A percentile compares a stretch with the other conserved stretches of the same genome.
Evolutionary conservation across 2,113 vertebrate genomes (phyloP).

Genomic region (Recurvirostra avosetta): DNA sequence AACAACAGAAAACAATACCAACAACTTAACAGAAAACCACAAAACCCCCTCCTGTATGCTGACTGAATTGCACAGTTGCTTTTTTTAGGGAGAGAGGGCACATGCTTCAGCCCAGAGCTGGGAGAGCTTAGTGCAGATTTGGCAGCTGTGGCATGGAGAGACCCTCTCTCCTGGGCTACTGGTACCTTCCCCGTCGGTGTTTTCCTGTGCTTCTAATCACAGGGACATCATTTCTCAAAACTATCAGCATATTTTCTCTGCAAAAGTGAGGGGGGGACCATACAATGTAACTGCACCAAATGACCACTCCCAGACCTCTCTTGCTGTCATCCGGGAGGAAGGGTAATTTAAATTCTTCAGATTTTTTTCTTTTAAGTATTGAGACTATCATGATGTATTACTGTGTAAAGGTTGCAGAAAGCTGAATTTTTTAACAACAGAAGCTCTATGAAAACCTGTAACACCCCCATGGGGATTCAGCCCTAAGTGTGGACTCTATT

Average conservation of each 20-base stretch:
- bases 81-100: background rate
- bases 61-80: background rate
- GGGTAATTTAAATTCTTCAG: background rate
- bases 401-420: background rate
- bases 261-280: background rate
- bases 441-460: background rate
- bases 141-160: background rate
- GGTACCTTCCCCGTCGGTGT: background rate
- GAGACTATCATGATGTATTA: background rate
- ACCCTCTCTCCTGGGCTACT: background rate
- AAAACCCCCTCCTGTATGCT: background rate
- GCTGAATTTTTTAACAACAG: background rate
- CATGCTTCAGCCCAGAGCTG: background rate
- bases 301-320: background rate
- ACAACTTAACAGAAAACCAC: fast-evolving
- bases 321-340: background rate
- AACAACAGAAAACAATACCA: background rate
- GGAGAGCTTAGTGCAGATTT: background rate
- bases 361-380: background rate
- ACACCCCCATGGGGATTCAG: background rate
- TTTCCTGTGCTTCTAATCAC: background rate
- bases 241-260: background rate
- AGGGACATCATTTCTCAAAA: background rate
- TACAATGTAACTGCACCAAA: fast-evolving
- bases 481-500: background rate